Conservation (phyloP, 2,888 invertebrate genomes). For the Endomychus coccineus region DNA sequence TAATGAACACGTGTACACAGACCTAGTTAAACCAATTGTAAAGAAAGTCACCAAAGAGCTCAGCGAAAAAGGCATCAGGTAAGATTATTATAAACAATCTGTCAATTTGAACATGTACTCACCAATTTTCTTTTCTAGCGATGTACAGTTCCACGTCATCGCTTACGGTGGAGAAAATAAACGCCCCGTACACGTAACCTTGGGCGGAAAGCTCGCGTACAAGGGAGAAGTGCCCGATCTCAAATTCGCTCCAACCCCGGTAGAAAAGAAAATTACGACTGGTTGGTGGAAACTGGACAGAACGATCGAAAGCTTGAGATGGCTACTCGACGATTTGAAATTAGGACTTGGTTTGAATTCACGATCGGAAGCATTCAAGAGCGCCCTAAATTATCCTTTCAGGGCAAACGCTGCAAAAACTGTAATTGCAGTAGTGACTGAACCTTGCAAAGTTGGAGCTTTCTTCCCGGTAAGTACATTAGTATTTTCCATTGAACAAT, state of each 20-base stretch:
- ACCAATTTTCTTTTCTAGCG: conserved; percentile 37
- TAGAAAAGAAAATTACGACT: conserved; percentile 23
- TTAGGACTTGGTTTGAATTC: conserved; percentile 29
- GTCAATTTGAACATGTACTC: background rate
- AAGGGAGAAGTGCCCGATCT: conserved; percentile 47
- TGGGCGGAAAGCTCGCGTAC: conserved; percentile 40
- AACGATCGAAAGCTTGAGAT: conserved; percentile 29
- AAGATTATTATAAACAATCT: conserved; percentile 31
- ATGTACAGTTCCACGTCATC: conserved; percentile 52
- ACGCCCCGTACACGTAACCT: conserved; percentile 54
- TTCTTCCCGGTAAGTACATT: conserved; percentile 49
- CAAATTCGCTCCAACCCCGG: conserved; percentile 33
- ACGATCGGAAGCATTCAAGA: conserved; percentile 27
- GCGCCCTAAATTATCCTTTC: conserved; percentile 63
- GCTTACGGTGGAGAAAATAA: conserved; percentile 51
- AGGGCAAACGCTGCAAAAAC: conserved; percentile 69
- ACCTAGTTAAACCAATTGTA: conserved; percentile 55
- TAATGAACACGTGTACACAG: conserved; percentile 59
- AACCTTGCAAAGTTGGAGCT: conserved; percentile 50
- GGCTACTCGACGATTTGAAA: conserved; percentile 34
- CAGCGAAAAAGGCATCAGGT: conserved; percentile 56
- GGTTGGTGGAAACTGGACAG: conserved; percentile 29
- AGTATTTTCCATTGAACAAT: no score
- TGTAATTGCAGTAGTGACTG: conserved; percentile 58
- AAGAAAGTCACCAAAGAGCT: conserved; percentile 53